These are phyloP conservation scores for Ectemnius lituratus DNA, from an alignment of 2,888 invertebrate species.

Conservation along the genomic window DNA sequence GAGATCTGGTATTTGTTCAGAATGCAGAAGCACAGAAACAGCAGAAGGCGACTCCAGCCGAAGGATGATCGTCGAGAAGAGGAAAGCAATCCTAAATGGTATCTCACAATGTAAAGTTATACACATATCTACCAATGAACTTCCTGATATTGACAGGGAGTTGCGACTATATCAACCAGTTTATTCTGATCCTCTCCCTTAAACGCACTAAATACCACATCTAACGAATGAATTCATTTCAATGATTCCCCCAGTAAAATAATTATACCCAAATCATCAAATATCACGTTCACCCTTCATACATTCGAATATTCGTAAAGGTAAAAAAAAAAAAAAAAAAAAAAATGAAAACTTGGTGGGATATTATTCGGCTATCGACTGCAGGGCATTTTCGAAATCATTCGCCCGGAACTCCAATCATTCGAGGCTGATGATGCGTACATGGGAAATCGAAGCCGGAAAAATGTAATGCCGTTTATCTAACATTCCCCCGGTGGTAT, in stretches of 20 bases:
- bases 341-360: too few species aligned
- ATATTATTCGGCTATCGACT: background rate
- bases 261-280: too few species aligned
- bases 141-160: background rate
- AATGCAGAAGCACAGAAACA: background rate
- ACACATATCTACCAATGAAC: background rate
- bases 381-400: background rate
- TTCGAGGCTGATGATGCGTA: background rate
- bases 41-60: background rate
- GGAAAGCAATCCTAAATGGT: conserved; percentile 3
- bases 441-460: too few species aligned
- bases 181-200: background rate
- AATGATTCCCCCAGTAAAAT: background rate
- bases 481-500: too few species aligned
- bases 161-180: background rate
- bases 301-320: too few species aligned
- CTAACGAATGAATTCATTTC: background rate
- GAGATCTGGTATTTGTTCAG: too few species aligned
- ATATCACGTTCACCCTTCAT: too few species aligned
- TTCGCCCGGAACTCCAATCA: conserved; percentile 1
- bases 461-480: too few species aligned
- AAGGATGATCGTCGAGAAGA: background rate
- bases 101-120: background rate
- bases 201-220: background rate
- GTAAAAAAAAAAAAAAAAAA: too few species aligned